Percentiles rank a stretch among this genome's conserved stretches.
phyloP scores from a whole-genome alignment of 2,888 invertebrate genomes.

The Euproctis similis region DNA sequence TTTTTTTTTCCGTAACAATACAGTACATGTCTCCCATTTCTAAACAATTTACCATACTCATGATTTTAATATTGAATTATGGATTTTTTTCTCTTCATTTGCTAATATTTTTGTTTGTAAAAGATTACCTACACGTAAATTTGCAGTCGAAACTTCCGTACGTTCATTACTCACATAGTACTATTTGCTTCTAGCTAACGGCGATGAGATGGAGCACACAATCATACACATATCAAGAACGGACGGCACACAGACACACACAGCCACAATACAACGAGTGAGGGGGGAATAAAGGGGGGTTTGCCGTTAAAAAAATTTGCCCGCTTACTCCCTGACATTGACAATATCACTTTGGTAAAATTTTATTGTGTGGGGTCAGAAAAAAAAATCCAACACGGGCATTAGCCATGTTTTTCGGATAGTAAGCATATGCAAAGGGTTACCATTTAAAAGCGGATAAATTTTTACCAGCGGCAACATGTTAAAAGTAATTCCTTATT shows the following conservation, averaged over 20 bases:
- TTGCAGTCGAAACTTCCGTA: constrained; percentile 22
- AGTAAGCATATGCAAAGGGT: constrained; percentile 10
- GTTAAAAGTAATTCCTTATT: constrained; percentile 58
- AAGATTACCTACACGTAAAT: constrained; percentile 1
- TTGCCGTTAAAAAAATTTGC: constrained; percentile 41
- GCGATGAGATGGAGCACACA: constrained; percentile 62
- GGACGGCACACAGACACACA: constrained; percentile 65
- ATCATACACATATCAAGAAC: constrained; percentile 74
- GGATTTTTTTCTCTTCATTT: constrained; percentile 3
- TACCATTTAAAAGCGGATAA: constrained; percentile 23
- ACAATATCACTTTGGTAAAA: no score
- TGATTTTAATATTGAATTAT: constrained; percentile 11
- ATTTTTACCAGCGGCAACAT: constrained; percentile 53
- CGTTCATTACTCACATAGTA: constrained; percentile 55
- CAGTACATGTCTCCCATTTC: constrained; percentile 20
- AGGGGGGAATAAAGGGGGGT: constrained; percentile 37
- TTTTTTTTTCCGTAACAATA: constrained; percentile 23
- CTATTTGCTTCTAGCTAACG: constrained; percentile 74
- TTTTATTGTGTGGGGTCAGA: background rate
- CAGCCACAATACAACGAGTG: constrained; percentile 60
- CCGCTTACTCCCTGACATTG: constrained; percentile 11
- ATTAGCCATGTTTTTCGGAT: constrained; percentile 1
- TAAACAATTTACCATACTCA: no score
- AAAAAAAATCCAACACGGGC: background rate
- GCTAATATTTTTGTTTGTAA: background rate